Evolutionary conservation across 2,113 vertebrate species (phyloP).

Genomic region (Nicator chloris): DNA sequence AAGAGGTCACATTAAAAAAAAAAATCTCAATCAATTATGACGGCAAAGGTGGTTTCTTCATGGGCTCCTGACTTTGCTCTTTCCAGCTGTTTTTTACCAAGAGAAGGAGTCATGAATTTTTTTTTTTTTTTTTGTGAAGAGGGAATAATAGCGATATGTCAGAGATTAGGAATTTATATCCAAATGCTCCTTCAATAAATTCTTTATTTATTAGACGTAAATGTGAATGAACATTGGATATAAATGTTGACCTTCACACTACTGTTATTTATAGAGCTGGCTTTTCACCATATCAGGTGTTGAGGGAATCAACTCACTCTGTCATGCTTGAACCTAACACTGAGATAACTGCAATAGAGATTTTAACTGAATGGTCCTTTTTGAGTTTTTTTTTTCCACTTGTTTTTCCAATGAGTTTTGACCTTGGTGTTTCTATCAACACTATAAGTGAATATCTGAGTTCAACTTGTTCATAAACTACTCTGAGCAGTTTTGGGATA

Average conservation of each 20-base stretch:
- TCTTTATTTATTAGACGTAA: not conserved
- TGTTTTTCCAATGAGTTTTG: not conserved
- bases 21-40: not conserved
- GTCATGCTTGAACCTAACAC: not conserved
- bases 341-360: not conserved
- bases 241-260: slow-evolving; percentile 29
- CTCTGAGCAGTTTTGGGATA: not conserved
- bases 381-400: not conserved
- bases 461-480: not conserved
- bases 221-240: slow-evolving; percentile 25
- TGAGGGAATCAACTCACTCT: slow-evolving; percentile 23
- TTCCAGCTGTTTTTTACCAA: not conserved
- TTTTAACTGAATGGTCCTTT: not conserved
- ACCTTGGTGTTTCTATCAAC: not conserved
- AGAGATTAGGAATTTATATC: not conserved
- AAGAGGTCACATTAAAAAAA: no score
- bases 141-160: not conserved
- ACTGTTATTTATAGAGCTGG: slow-evolving; percentile 8
- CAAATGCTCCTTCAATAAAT: slow-evolving; percentile 7
- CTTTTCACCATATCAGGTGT: not conserved
- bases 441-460: not conserved
- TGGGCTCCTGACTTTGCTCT: not conserved
- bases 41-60: not conserved
- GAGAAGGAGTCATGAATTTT: not conserved
- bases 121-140: not conserved